Evolutionary conservation across 2,113 vertebrate genomes (phyloP), one percentile per base, ranked within the genome.

Genomic region (Ancistrus triradiatus): DNA sequence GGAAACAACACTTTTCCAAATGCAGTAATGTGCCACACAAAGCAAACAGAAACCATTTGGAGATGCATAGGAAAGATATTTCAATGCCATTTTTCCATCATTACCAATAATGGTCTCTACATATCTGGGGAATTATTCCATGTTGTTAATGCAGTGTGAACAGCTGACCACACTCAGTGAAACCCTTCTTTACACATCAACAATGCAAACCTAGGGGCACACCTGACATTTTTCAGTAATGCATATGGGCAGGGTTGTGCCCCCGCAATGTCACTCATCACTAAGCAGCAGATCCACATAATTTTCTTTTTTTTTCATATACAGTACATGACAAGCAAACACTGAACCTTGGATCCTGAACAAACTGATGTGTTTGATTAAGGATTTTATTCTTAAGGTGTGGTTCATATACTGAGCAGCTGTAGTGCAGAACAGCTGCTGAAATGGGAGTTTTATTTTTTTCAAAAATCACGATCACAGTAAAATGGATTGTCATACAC

Each of bases 161-260:
- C 60, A 47, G 33, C 33, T 25, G 59, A 40, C 52, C 24, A 53
- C 18, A 52, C 25, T 31, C 27, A n/a, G 37, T 66, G 17, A 49
- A 10, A 35, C 14, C 44, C 63, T 62, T 60, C 21, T 56, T 66
- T 42, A 17, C 24, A 61, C 49, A 37, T 44, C 40, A 46, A 17
- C 18, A 57, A 59, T 49, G 42, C 55, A 59, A 69, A 80, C 74
- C 68, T 31, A 37, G 56, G 67, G 74, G 63, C 68, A 73, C 25
- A 37, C 27, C 61, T 71, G 52, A 71, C 62, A 78, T 78, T 73
- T 77, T 76, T 80, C 59, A 83, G 79, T 83, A 81, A 81, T 81
- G 71, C 68, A 83, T 80, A 67, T 10, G 21, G 63, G 19, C 37
- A 22, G 62, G 66, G 74, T 70, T 71, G 28, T 73, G 58, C 51